Base-by-base conservation (phyloP, 2,113 vertebrate species). In the Sarotherodon lohbergeri region DNA sequence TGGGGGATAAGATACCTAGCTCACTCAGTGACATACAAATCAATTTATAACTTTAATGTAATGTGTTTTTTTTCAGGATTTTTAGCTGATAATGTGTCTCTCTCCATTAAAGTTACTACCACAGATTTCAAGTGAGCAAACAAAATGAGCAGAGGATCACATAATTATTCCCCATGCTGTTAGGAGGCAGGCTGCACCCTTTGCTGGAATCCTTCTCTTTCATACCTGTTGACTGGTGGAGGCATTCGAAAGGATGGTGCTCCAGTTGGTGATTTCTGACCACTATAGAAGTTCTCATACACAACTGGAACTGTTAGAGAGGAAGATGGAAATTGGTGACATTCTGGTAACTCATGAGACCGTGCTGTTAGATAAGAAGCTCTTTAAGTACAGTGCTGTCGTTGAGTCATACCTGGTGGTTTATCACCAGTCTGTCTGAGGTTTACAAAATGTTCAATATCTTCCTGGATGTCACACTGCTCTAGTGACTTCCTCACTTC, bases 281-380 rank as follows among this genome's bases (percentile, higher is more conserved):
- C 81, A 5, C 90, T 97, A 80, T 99, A 99, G 95, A 98, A 99
- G 95, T 98, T 99, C 94, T 99, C 98, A 87, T 99, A 99, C 84
- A 86, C 19, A 82, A 99, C 92, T 1, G 97, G 95, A 89, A 96
- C 98, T 99, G 88, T 85, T 59, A 17, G 52, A 66, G 27, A 85
- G 17, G 9, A 63, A 39, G 14, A 82, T 5, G 1, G 27, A 80
- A 2, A 54, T 2, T 22, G 9, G 24, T 56, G 7, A 76, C 16
- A 52, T 17, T 17, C 22, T 29, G n/a, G 10, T 16, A 83, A 19
- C 76, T 11, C 14, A 6, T 59, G 73, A 50, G 6, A 78, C 16
- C n/a, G 27, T 52, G 27, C 16, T 52, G 24, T 29, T 12, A 29
- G 34, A 84, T 22, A 32, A 48, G 4, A 6, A 66, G 32, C 11